phyloP scores from a whole-genome alignment of 1,140 invertebrate genomes.

The Drosophila tani region DNA sequence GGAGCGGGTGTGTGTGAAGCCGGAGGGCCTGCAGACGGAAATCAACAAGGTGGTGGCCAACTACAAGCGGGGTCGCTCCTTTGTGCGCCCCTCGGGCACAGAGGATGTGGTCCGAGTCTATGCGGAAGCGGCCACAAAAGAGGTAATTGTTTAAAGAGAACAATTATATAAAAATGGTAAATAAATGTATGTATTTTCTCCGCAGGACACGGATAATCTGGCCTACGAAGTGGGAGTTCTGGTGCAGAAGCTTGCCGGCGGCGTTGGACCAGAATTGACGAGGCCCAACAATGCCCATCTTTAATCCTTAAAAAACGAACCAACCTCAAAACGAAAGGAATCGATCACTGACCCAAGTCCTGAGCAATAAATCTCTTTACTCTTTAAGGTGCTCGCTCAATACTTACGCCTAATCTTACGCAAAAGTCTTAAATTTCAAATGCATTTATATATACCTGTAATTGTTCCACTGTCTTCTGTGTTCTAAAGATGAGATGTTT shows the following conservation, averaged over 20 bases:
- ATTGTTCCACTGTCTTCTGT: slow-evolving; percentile 37
- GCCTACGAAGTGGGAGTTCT: slow-evolving; percentile 90
- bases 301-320: slow-evolving; percentile 38
- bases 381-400: slow-evolving; percentile 46
- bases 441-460: slow-evolving; percentile 69
- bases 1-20: slow-evolving; percentile 91
- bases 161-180: too few species aligned
- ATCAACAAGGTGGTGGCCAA: slow-evolving; percentile 91
- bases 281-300: slow-evolving; percentile 82
- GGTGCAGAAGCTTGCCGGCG: slow-evolving; percentile 92
- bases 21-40: slow-evolving; percentile 92
- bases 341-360: slow-evolving; percentile 32
- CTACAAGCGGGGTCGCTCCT: slow-evolving; percentile 91
- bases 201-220: slow-evolving; percentile 89
- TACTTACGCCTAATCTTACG: slow-evolving; percentile 29
- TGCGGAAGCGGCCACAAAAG: slow-evolving; percentile 94
- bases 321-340: slow-evolving; percentile 20
- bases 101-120: slow-evolving; percentile 98
- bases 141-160: slow-evolving; percentile 71
- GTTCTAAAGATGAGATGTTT: slow-evolving; percentile 47
- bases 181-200: slow-evolving; percentile 27
- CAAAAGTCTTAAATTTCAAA: slow-evolving; percentile 36
- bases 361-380: slow-evolving; percentile 48
- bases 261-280: slow-evolving; percentile 87
- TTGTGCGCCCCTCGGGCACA: slow-evolving; percentile 98